Evolutionary conservation across 2,797 vertebrate species (phyloP).

Genomic region (Poeciliopsis presidionis): DNA sequence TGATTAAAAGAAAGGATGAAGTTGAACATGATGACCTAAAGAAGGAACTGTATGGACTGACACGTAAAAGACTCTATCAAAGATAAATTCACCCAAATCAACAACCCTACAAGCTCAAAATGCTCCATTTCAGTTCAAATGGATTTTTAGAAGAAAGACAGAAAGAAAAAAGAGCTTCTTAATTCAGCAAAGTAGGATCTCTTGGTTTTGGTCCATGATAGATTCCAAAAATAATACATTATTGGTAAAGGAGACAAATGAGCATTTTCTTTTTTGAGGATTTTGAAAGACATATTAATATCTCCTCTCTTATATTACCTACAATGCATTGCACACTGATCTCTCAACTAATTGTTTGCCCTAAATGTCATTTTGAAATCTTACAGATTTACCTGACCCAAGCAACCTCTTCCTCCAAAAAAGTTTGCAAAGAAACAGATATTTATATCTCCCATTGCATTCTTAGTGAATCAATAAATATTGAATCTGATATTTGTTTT

Average conservation of each 20-base stretch:
- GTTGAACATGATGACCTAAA: conserved; percentile 15
- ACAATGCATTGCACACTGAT: not conserved
- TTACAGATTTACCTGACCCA: not conserved
- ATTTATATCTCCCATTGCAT: not conserved
- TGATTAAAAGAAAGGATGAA: conserved; percentile 10
- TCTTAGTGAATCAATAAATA: not conserved
- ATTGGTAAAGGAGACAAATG: not conserved
- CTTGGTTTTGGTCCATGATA: not conserved
- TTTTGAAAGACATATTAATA: not conserved
- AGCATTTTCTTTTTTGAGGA: not conserved
- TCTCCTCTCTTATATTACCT: not conserved
- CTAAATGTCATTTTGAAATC: not conserved
- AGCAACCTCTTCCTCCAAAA: not conserved
- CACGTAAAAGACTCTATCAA: conserved; percentile 19
- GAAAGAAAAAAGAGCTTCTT: not conserved
- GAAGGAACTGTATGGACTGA: conserved; percentile 22
- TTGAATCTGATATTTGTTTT: not conserved
- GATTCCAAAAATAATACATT: not conserved
- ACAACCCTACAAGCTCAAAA: not conserved
- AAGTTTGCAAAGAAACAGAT: not conserved
- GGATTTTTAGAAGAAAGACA: not conserved
- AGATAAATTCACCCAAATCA: conserved; percentile 13
- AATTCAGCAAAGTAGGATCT: not conserved
- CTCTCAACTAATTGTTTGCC: not conserved
- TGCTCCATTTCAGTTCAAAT: not conserved